A percentile compares a stretch with the other conserved stretches of the same genome.
These are phyloP conservation scores for Brachyalestes nurse DNA, from an alignment of 2,797 vertebrate species.

Conservation along the genomic window DNA sequence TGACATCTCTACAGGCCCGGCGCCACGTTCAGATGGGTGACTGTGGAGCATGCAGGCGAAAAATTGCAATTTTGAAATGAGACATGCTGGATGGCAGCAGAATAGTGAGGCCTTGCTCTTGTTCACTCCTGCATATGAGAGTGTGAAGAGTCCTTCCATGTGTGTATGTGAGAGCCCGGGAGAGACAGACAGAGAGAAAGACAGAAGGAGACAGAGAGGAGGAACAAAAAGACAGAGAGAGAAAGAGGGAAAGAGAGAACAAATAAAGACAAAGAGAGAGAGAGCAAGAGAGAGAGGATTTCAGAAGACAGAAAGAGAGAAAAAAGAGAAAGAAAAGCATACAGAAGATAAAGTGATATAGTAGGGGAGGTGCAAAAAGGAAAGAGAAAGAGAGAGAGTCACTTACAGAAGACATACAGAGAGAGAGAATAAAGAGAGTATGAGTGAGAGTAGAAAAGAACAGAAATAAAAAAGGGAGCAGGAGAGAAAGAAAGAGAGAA, in stretches of 20 bases:
- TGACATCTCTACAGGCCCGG: conserved; percentile 40
- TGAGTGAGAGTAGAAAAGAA: too few species aligned
- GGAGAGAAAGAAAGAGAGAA: too few species aligned
- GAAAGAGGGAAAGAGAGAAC: background rate
- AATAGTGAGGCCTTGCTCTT: conserved; percentile 56
- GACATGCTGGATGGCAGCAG: conserved; percentile 57
- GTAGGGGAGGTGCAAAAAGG: too few species aligned
- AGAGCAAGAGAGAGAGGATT: background rate
- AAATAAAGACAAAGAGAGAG: background rate
- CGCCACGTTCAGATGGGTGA: conserved; percentile 20
- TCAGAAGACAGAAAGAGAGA: too few species aligned
- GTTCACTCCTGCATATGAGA: conserved; percentile 12
- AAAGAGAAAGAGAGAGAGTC: background rate
- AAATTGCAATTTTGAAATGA: conserved; percentile 56
- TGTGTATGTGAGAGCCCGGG: background rate
- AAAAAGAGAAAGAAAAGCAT: background rate
- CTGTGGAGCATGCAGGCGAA: conserved; percentile 50
- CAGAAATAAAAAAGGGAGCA: too few species aligned
- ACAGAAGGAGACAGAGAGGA: too few species aligned
- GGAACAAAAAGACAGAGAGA: too few species aligned
- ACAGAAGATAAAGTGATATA: too few species aligned
- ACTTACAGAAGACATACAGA: too few species aligned
- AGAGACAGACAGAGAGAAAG: too few species aligned
- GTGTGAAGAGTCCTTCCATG: conserved; percentile 31
- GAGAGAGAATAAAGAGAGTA: too few species aligned